Conservation (phyloP, 1,140 invertebrate genomes). For the Bombyx mandarina region DNA sequence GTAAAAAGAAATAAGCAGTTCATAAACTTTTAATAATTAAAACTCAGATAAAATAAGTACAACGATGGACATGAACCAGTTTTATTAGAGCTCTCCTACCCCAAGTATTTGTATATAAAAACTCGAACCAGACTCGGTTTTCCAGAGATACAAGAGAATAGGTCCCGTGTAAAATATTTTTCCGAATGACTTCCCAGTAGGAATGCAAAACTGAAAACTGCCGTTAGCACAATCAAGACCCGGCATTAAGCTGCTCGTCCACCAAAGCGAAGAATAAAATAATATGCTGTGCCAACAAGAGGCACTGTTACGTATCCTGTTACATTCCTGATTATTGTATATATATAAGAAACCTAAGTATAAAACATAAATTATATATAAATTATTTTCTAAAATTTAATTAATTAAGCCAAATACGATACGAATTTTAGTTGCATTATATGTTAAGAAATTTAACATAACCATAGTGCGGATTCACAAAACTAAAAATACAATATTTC, state of each 20-base stretch:
- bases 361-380: no score
- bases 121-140: slow-evolving; percentile 11
- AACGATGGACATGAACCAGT: slow-evolving; percentile 29
- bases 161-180: slow-evolving; percentile 29
- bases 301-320: no score
- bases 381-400: no score
- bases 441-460: no score
- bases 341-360: no score
- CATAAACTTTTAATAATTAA: slow-evolving; percentile 70
- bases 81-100: slow-evolving; percentile 19
- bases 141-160: slow-evolving; percentile 25
- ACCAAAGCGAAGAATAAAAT: no score
- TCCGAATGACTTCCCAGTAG: slow-evolving; percentile 32
- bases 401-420: no score
- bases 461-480: no score
- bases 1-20: slow-evolving; percentile 68
- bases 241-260: slow-evolving; percentile 20
- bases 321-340: no score
- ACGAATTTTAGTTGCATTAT: no score
- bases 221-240: slow-evolving; percentile 53
- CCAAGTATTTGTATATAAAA: slow-evolving; percentile 13
- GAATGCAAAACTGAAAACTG: slow-evolving; percentile 53
- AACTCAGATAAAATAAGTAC: slow-evolving; percentile 61
- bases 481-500: no score
- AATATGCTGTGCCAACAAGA: no score